Evolutionary conservation across 2,888 invertebrate genomes (phyloP).

Genomic region (Chalcis sispes): DNA sequence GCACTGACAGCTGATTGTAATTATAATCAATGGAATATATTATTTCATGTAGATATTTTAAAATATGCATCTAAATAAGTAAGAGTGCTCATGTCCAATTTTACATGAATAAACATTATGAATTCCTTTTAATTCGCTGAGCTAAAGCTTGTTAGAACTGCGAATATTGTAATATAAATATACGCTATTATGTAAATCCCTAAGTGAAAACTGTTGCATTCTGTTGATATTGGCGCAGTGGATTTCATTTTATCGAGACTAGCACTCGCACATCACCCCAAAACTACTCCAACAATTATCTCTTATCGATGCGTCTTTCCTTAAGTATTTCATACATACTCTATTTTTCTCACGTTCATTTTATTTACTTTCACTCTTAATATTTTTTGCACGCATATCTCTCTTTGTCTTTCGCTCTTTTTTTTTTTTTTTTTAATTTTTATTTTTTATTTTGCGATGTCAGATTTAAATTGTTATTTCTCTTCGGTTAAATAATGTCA

Average conservation of each 20-base stretch:
- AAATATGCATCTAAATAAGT: conserved; percentile 30
- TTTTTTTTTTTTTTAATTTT: not conserved
- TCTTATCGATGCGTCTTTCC: conserved; percentile 29
- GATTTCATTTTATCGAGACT: conserved; percentile 57
- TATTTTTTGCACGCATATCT: conserved; percentile 26
- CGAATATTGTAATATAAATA: conserved; percentile 23
- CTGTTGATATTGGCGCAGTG: conserved; percentile 64
- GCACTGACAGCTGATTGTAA: conserved; percentile 7
- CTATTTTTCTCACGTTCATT: not conserved
- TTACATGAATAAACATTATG: conserved; percentile 2
- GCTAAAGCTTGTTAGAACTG: conserved; percentile 36
- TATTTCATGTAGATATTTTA: conserved; percentile 32
- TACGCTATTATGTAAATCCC: conserved; percentile 43
- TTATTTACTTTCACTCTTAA: conserved; percentile 28
- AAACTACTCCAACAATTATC: conserved; percentile 47
- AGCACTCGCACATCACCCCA: conserved; percentile 58
- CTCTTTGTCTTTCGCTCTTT: not conserved
- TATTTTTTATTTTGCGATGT: conserved; percentile 29
- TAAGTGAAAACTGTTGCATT: conserved; percentile 68
- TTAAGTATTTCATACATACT: not conserved
- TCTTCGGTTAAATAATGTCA: conserved; percentile 6
- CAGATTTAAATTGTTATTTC: conserved; percentile 13
- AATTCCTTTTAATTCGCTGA: not conserved
- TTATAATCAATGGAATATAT: conserved; percentile 28
- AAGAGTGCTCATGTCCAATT: conserved; percentile 23